These are phyloP conservation scores for Coptotermes formosanus DNA, from an alignment of 1,140 invertebrate genomes.

Conservation along the genomic window DNA sequence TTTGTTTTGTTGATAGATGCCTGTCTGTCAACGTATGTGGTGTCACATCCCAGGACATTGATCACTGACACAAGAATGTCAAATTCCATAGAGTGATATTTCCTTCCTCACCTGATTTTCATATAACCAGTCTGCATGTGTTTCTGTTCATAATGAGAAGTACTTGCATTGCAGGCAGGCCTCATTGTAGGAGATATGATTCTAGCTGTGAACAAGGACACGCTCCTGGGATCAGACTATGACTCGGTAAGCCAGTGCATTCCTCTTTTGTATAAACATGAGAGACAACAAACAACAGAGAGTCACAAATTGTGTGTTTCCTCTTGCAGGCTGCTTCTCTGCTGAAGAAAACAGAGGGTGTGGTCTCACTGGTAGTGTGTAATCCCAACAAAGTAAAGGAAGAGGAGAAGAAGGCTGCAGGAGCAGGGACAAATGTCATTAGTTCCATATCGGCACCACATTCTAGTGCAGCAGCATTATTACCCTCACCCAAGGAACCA, in stretches of 20 bases:
- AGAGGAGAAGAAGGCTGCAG: constrained; percentile 46
- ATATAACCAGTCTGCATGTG: too few relatives aligned
- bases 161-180: constrained; percentile 65
- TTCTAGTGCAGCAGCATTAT: constrained; percentile 21
- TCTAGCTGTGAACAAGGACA: constrained; percentile 87
- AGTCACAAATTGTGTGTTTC: not conserved
- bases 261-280: not conserved
- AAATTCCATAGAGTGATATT: too few relatives aligned
- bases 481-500: constrained; percentile 41
- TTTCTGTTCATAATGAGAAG: not conserved
- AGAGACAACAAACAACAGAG: not conserved
- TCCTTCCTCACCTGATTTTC: constrained; percentile 25
- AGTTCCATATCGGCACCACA: constrained; percentile 32
- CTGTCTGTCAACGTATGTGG: too few relatives aligned
- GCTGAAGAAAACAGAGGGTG: constrained; percentile 83
- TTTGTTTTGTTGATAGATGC: too few relatives aligned
- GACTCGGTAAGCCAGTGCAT: constrained; percentile 67
- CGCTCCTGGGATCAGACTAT: constrained; percentile 81
- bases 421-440: constrained; percentile 24
- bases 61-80: too few relatives aligned
- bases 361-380: constrained; percentile 80
- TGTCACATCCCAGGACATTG: too few relatives aligned
- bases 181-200: constrained; percentile 93
- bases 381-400: constrained; percentile 72
- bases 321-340: constrained; percentile 71